Evolutionary conservation across 2,113 vertebrate genomes (phyloP), one percentile per base, ranked within the genome.

Genomic region (Myotis yumanensis): DNA sequence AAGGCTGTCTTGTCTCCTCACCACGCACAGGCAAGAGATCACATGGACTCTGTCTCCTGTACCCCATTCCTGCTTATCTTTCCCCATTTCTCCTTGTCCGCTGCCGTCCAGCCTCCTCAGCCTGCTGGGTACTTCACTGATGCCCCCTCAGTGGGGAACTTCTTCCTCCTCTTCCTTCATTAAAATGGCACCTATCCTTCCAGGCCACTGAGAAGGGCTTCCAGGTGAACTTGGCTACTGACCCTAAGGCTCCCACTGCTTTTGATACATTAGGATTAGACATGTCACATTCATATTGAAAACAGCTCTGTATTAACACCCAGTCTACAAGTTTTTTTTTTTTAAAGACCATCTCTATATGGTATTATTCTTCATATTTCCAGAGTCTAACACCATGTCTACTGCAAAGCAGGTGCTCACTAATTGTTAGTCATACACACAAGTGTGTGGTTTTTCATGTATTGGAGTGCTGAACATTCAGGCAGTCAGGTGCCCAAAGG

Each of bases 31-130:
- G 14, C 46, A 83, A 79, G 69, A 48, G 18, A n/a, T 66, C 46
- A 92, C 75, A 40, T 75, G 32, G 30, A 54, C 15, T 52, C 64
- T 75, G 32, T n/a, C 68, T 48, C 32, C 6, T 23, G 9, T 7
- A 40, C 10, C 11, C 11, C 16, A 40, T 72, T 22, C 40, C 43
- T 32, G 7, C 22, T 52, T 48, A 51, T 28, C 57, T 64, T 66
- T 17, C 12, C 14, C 20, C 52, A 40, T 69, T 92, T 64, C 37
- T 86, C 68, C 30, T 81, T 66, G 17, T 30, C 28, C 25, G 10
- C 16, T 11, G 4, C 7, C 37, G 48, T 17, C 28, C 2, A 62
- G 5, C 18, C 18, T 32, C 12, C 1, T 3, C 2, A 68, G 14
- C 6, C 15, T 51, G 16, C 5, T 30, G 7, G 54, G 46, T 25